Evolutionary conservation across 1,140 invertebrate species (phyloP), one percentile per base, ranked within the genome.

Genomic region (Drosophila funebris): DNA sequence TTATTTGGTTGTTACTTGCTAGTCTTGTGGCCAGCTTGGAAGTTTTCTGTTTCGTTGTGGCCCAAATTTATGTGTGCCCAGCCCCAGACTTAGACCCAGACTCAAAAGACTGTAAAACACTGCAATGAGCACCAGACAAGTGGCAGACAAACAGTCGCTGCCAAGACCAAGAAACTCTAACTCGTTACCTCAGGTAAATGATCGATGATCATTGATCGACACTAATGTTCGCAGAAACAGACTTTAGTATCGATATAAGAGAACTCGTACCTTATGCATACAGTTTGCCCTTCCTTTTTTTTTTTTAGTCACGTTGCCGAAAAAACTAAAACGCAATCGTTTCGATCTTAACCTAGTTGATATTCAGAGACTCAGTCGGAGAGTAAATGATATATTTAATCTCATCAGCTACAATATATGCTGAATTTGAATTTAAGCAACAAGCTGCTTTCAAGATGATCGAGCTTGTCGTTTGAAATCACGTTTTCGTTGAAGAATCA

Each of bases 51-150:
- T 37, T 27, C 29, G 41, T 58, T 66, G 46, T 77, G 61, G 61
- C 76, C 69, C 69, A 54, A 78, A 58, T 78, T 60, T 11, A 4
- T 41, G 53, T 48, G 14, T 39, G 64, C 63, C 53, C 52, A 66
- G 52, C 52, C 62, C 50, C 29, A 33, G 14, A 52, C 48, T 52
- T 52, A 33, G 27, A 52, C 14, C 4, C 22, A 36, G 58, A 24
- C 18, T 20, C n/a, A n/a, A 24, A 24, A 24, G 44, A 14, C 44
- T 48, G 41, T 22, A 29, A 41, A 37, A 39, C 33, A 56, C 13
- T 36, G 36, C 53, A 37, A 24, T 41, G 36, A 18, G 22, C 27
- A n/a, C 39, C 41, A 66, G 63, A 58, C 62, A 66, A 66, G 62
- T 66, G 62, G 13, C 27, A 66, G 62, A 66, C 62, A 63, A 63